Evolutionary conservation across 2,113 vertebrate species (phyloP).

Genomic region (Labeo rohita): DNA sequence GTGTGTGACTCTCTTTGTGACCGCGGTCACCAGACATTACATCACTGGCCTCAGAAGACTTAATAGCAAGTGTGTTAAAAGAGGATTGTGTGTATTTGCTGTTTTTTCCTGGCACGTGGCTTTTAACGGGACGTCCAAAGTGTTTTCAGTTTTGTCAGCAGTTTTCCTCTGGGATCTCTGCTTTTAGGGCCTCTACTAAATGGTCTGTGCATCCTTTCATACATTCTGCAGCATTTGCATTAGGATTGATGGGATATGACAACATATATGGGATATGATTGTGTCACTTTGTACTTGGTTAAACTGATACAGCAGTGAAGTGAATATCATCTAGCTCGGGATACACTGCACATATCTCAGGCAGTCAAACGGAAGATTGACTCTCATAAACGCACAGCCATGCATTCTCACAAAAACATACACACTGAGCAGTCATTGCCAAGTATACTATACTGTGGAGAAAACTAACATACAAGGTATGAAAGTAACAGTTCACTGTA

Average conservation of each 20-base stretch:
- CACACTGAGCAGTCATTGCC: slow-evolving; percentile 22
- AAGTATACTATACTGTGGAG: slow-evolving; percentile 15
- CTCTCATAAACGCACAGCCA: neutral
- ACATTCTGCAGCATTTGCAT: neutral
- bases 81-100: slow-evolving; percentile 34
- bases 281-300: neutral
- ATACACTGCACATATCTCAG: neutral
- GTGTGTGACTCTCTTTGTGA: slow-evolving; percentile 57
- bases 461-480: neutral
- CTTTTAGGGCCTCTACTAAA: neutral
- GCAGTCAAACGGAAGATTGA: neutral
- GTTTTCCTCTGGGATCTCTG: slow-evolving; percentile 17
- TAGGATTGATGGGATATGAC: neutral
- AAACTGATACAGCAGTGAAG: neutral
- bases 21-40: slow-evolving; percentile 62
- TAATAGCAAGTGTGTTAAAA: slow-evolving; percentile 42
- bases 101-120: slow-evolving; percentile 42
- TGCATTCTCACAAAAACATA: slow-evolving; percentile 1
- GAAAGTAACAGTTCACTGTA: neutral
- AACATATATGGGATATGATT: slow-evolving; percentile 1
- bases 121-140: slow-evolving; percentile 23
- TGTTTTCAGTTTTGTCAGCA: slow-evolving; percentile 34
- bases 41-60: slow-evolving; percentile 53
- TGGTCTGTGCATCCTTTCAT: neutral
- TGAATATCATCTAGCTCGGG: neutral